These are phyloP conservation scores for Perizoma affinitatum DNA, from an alignment of 2,888 invertebrate species.

Conservation along the genomic window DNA sequence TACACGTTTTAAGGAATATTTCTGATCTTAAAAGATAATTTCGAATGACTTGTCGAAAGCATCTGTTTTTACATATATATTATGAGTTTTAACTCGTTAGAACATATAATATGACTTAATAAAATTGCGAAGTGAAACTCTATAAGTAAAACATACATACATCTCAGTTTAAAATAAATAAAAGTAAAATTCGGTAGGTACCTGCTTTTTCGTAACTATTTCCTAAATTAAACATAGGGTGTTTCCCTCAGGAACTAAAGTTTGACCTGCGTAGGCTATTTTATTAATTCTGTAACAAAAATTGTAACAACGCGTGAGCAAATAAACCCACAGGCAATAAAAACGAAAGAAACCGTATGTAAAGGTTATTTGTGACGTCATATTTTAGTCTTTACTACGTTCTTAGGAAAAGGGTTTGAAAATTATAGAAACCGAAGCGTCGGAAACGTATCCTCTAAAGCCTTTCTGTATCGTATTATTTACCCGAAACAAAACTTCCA, in stretches of 20 bases:
- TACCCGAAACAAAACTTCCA: conserved; percentile 22
- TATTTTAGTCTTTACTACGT: conserved; percentile 30
- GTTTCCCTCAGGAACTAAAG: not conserved
- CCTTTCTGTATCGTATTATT: conserved; percentile 31
- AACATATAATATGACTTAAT: too few relatives aligned
- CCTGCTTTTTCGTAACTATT: too few relatives aligned
- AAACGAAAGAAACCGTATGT: conserved; percentile 19
- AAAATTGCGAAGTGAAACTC: too few relatives aligned
- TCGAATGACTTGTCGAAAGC: too few relatives aligned
- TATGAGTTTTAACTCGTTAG: too few relatives aligned
- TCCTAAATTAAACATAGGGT: too few relatives aligned
- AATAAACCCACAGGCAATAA: conserved; percentile 7
- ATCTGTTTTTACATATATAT: too few relatives aligned
- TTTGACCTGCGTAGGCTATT: not conserved
- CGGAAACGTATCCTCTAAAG: conserved; percentile 33
- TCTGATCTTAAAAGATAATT: too few relatives aligned
- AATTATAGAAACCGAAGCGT: conserved; percentile 37
- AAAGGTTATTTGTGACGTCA: conserved; percentile 28
- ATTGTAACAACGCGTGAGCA: conserved; percentile 4
- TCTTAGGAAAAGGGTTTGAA: conserved; percentile 31
- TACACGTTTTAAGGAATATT: too few relatives aligned
- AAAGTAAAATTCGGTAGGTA: too few relatives aligned
- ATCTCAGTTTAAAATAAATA: too few relatives aligned
- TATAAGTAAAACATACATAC: too few relatives aligned
- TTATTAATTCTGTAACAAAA: not conserved